phyloP scores from a whole-genome alignment of 2,113 vertebrate genomes.

The Microcebus tavaratra region DNA sequence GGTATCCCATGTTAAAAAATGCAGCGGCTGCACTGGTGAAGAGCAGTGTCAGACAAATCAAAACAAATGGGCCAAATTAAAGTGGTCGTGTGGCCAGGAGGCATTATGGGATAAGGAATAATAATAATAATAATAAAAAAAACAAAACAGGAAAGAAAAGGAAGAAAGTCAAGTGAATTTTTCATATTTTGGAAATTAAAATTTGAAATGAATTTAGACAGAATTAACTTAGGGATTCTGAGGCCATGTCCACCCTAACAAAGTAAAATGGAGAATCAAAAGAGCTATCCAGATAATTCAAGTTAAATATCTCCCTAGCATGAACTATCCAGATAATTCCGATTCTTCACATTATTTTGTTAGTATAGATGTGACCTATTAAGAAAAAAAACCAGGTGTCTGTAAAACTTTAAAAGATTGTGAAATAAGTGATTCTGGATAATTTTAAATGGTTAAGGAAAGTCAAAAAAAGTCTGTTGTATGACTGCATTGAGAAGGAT shows the following conservation, averaged over 20 bases:
- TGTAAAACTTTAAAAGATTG: constrained; percentile 68
- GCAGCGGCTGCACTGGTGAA: constrained; percentile 90
- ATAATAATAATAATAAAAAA: constrained; percentile 44
- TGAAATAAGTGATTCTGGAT: constrained; percentile 9
- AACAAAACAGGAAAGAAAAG: constrained; percentile 86
- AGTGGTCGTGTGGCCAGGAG: constrained; percentile 82
- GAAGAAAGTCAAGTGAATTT: constrained; percentile 88
- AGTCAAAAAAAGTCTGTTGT: neutral
- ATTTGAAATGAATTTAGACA: constrained; percentile 85
- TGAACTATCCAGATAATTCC: constrained; percentile 52
- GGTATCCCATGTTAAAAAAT: constrained; percentile 90
- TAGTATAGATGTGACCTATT: constrained; percentile 74
- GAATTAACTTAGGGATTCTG: constrained; percentile 70
- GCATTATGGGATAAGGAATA: constrained; percentile 87
- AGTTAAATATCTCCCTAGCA: neutral
- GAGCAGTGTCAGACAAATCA: constrained; percentile 87
- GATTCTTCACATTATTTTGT: constrained; percentile 75
- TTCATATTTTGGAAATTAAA: constrained; percentile 80
- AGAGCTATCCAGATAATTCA: constrained; percentile 46
- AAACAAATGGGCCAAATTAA: constrained; percentile 85
- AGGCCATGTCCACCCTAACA: constrained; percentile 68
- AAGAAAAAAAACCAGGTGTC: constrained; percentile 60
- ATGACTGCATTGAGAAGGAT: neutral
- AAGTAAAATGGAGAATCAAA: constrained; percentile 71
- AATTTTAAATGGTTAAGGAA: constrained; percentile 6